A percentile compares a stretch with the other conserved stretches of the same genome.
These are phyloP conservation scores for Pelobates fuscus DNA, from an alignment of 2,113 vertebrate species.

Conservation along the genomic window DNA sequence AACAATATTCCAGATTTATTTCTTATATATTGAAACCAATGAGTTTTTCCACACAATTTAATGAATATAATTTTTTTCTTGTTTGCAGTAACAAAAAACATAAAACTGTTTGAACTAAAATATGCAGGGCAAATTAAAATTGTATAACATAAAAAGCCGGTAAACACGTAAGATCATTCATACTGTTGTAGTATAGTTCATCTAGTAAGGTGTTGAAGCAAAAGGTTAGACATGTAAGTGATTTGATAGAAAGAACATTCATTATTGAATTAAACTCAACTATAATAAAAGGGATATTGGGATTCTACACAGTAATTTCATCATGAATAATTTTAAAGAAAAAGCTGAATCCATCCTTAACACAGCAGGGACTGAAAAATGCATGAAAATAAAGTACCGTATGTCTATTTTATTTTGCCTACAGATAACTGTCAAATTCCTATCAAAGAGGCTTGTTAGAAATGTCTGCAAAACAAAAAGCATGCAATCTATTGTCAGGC, in stretches of 20 bases:
- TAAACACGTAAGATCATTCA: too few relatives aligned
- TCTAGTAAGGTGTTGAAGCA: too few relatives aligned
- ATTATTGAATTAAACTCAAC: slow-evolving; percentile 9
- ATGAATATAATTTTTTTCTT: too few relatives aligned
- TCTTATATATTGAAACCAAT: too few relatives aligned
- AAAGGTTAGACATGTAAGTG: neutral
- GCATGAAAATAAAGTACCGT: slow-evolving; percentile 12
- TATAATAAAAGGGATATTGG: neutral
- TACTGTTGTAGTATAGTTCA: neutral
- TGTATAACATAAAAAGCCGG: too few relatives aligned
- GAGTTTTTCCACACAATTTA: too few relatives aligned
- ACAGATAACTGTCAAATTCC: slow-evolving; percentile 24
- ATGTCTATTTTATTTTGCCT: slow-evolving; percentile 6
- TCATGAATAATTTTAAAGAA: slow-evolving; percentile 6
- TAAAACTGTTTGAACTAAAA: too few relatives aligned
- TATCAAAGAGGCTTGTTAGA: slow-evolving; percentile 22
- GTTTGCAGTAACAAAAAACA: too few relatives aligned
- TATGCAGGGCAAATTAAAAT: too few relatives aligned
- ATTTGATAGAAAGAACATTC: neutral
- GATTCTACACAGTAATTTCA: slow-evolving; percentile 4
- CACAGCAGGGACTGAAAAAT: neutral
- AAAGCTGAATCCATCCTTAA: neutral
- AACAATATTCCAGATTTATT: too few relatives aligned
- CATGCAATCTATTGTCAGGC: neutral
- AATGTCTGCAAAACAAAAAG: slow-evolving; percentile 18